Evolutionary conservation across 2,888 invertebrate species (phyloP).

Genomic region (Furcula furcula): DNA sequence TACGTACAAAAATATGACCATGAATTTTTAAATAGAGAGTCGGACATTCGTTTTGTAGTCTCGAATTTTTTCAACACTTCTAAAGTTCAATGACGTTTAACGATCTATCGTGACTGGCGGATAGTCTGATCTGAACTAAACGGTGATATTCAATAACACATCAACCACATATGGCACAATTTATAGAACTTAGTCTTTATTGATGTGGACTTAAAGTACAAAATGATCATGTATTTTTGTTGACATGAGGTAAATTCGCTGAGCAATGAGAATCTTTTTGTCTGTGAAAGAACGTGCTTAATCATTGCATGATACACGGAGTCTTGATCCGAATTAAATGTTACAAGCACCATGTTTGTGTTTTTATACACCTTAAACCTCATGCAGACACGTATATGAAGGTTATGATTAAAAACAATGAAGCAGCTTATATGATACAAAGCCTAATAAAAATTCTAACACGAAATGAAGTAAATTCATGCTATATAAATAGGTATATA

Average conservation of each 20-base stretch:
- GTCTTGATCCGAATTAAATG: background rate
- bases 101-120: constrained; percentile 32
- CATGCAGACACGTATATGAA: too few relatives aligned
- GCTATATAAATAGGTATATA: too few relatives aligned
- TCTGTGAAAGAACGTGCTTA: background rate
- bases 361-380: too few relatives aligned
- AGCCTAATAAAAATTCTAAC: too few relatives aligned
- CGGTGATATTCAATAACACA: constrained; percentile 4
- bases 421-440: too few relatives aligned
- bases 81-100: constrained; percentile 48
- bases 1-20: background rate
- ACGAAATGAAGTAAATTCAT: too few relatives aligned
- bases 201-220: background rate
- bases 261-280: too few relatives aligned
- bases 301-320: background rate
- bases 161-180: background rate
- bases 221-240: background rate
- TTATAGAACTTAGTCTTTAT: background rate
- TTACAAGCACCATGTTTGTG: too few relatives aligned
- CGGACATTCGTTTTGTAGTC: constrained; percentile 11
- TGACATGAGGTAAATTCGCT: background rate
- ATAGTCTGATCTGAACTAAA: constrained; percentile 18
- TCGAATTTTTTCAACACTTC: constrained; percentile 25
- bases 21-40: constrained; percentile 15
- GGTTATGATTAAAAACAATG: too few relatives aligned